A percentile compares a stretch with the other conserved stretches of the same genome.
phyloP scores from a whole-genome alignment of 1,140 invertebrate genomes.

The Radopholus similis region DNA sequence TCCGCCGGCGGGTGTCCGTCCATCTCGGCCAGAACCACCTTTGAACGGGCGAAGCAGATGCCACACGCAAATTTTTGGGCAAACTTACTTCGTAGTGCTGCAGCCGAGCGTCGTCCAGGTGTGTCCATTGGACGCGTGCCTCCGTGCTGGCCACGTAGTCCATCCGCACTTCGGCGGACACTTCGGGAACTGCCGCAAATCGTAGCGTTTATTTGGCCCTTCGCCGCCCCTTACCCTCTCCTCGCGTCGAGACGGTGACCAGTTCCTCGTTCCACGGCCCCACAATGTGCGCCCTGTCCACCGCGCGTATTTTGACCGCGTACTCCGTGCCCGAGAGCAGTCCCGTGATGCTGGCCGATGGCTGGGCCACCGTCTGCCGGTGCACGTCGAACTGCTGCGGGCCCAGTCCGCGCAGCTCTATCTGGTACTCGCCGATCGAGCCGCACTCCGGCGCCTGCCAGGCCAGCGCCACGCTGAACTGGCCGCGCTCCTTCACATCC shows the following conservation, averaged over 20 bases:
- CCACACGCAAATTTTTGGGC: not conserved
- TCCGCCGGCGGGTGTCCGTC: not conserved
- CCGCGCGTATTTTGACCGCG: slow-evolving; percentile 51
- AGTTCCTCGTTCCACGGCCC: slow-evolving; percentile 56
- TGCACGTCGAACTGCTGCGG: slow-evolving; percentile 54
- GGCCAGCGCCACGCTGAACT: slow-evolving; percentile 54
- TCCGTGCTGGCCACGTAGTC: slow-evolving; percentile 51
- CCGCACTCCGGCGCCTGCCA: slow-evolving; percentile 59
- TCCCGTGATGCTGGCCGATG: slow-evolving; percentile 55
- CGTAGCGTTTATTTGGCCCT: slow-evolving; percentile 5
- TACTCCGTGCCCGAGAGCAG: slow-evolving; percentile 58
- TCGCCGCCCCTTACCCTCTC: slow-evolving; percentile 40
- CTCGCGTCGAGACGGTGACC: slow-evolving; percentile 50
- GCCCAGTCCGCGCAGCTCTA: slow-evolving; percentile 51
- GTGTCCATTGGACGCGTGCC: slow-evolving; percentile 50
- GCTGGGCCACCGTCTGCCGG: slow-evolving; percentile 58
- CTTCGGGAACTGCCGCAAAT: slow-evolving; percentile 39
- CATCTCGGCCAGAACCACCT: slow-evolving; percentile 17
- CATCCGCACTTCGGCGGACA: slow-evolving; percentile 41
- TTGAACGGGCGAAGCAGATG: slow-evolving; percentile 9
- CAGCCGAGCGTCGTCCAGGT: slow-evolving; percentile 46
- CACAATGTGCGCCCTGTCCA: slow-evolving; percentile 42
- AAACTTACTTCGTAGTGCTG: slow-evolving; percentile 57
- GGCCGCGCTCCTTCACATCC: slow-evolving; percentile 46
- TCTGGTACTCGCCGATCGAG: slow-evolving; percentile 57